Evolutionary conservation across 2,797 vertebrate species (phyloP).

Genomic region (Pangasius krempfi): DNA sequence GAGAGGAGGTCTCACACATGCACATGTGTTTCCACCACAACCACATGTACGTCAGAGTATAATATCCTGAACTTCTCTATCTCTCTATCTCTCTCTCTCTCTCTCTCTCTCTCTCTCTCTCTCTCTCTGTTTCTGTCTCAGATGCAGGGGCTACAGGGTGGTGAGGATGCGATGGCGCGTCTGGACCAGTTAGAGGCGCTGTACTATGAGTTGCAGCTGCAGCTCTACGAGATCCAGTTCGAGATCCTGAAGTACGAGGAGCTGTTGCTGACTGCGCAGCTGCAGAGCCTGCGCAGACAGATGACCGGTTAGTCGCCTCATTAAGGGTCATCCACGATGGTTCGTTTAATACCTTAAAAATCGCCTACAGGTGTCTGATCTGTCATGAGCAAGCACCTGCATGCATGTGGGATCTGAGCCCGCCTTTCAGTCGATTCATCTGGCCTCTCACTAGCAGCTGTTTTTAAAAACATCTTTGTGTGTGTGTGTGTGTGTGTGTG

Average conservation of each 20-base stretch:
- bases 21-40: not conserved
- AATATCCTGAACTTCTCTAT: not conserved
- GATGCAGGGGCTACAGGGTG: slow-evolving; percentile 92
- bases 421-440: not conserved
- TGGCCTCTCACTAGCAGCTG: slow-evolving; percentile 14
- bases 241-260: slow-evolving; percentile 96
- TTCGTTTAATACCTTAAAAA: not conserved
- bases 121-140: slow-evolving; percentile 56
- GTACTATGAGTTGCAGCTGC: slow-evolving; percentile 94
- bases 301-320: slow-evolving; percentile 81
- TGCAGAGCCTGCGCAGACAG: slow-evolving; percentile 92
- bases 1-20: slow-evolving; percentile 83
- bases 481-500: not conserved
- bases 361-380: not conserved
- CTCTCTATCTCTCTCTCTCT: not conserved
- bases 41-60: not conserved
- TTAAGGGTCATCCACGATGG: not conserved
- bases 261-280: slow-evolving; percentile 89
- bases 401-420: not conserved
- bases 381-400: not conserved
- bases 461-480: slow-evolving; percentile 7
- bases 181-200: slow-evolving; percentile 93
- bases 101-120: not conserved
- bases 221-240: slow-evolving; percentile 94
- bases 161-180: slow-evolving; percentile 88